Evolutionary conservation across 2,113 vertebrate species (phyloP).

Genomic region (Oreochromis tanganicae): DNA sequence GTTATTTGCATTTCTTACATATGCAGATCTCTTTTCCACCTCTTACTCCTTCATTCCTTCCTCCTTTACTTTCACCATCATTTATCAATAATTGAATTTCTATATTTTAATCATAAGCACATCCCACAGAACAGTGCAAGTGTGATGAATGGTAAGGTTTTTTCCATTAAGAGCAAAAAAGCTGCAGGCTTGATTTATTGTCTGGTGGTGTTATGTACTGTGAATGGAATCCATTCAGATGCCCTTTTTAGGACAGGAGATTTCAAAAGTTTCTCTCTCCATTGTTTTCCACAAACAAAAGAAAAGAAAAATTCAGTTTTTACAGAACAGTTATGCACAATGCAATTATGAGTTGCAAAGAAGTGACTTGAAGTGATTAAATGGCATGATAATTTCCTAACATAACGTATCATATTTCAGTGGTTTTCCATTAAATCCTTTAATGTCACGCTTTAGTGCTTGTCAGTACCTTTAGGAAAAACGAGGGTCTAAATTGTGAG

Average conservation of each 20-base stretch:
- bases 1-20: background rate
- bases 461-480: background rate
- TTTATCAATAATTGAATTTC: constrained; percentile 2
- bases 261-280: background rate
- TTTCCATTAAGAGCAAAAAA: constrained; percentile 15
- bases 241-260: background rate
- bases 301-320: background rate
- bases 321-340: background rate
- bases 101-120: background rate
- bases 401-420: background rate
- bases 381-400: background rate
- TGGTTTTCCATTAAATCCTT: background rate
- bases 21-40: background rate
- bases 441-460: background rate
- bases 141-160: constrained; percentile 29
- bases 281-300: background rate
- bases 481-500: background rate
- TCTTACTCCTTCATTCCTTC: background rate
- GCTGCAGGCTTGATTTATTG: constrained; percentile 29
- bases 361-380: background rate
- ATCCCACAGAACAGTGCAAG: background rate
- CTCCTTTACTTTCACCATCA: background rate
- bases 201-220: background rate
- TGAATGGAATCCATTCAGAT: constrained; percentile 19
- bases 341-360: background rate